Conservation (phyloP, 2,797 vertebrate species). For the Otolemur crassicaudatus region DNA sequence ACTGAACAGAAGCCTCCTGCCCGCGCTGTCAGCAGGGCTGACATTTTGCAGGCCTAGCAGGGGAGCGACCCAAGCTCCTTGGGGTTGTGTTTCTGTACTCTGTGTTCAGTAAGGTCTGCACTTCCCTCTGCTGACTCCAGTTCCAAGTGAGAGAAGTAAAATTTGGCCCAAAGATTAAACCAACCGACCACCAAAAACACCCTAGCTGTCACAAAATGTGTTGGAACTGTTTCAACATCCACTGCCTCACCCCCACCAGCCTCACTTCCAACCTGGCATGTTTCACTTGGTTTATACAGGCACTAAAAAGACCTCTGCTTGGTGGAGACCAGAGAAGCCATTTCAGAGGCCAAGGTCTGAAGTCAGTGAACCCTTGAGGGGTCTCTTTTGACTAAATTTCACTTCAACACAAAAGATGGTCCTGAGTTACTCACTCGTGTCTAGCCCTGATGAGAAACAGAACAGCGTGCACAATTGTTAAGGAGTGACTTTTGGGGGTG, state of each 20-base stretch:
- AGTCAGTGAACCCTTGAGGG: background rate
- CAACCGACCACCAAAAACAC: conserved; percentile 21
- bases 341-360: conserved; percentile 17
- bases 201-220: conserved; percentile 55
- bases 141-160: conserved; percentile 13
- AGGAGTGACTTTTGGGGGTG: background rate
- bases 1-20: background rate
- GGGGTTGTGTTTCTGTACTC: conserved; percentile 18
- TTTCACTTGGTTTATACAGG: background rate
- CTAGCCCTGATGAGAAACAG: background rate
- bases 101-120: conserved; percentile 35
- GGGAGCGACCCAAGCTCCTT: conserved; percentile 39
- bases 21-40: background rate
- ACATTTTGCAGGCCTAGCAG: background rate
- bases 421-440: background rate
- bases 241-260: background rate
- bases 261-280: background rate
- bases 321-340: background rate
- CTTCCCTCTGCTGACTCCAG: conserved; percentile 59
- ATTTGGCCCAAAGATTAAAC: conserved; percentile 48
- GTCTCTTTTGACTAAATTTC: background rate
- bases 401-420: background rate
- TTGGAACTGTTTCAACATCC: conserved; percentile 60
- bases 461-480: background rate
- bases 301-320: background rate